phyloP scores from a whole-genome alignment of 1,140 invertebrate species.

The Myzus persicae region DNA sequence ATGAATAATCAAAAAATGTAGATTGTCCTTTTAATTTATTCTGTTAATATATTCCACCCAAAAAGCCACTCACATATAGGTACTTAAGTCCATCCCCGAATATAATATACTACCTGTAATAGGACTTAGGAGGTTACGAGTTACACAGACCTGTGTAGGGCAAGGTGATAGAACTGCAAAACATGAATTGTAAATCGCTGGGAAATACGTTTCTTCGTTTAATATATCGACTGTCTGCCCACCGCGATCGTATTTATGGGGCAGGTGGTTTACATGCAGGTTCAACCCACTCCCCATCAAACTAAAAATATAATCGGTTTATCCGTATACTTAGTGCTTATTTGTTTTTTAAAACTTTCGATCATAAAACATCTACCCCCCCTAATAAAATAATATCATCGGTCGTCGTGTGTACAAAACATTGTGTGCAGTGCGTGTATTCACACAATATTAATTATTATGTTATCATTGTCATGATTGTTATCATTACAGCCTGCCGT shows the following conservation, averaged over 20 bases:
- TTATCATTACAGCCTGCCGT: neutral
- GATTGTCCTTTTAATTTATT: too few relatives aligned
- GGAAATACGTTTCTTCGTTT: neutral
- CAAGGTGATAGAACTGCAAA: too few relatives aligned
- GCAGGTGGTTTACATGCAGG: too few relatives aligned
- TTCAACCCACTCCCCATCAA: neutral
- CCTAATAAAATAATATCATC: neutral
- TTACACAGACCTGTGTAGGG: too few relatives aligned
- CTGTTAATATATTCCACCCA: too few relatives aligned
- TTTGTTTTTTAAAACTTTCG: neutral
- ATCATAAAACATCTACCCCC: neutral
- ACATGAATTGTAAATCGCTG: neutral
- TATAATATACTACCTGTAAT: neutral
- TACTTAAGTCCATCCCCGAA: neutral
- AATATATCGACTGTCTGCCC: neutral
- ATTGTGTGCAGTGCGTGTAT: neutral
- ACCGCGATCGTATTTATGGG: neutral
- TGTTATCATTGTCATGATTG: slow-evolving; percentile 9
- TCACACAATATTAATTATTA: neutral
- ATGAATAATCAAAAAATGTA: too few relatives aligned
- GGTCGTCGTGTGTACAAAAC: neutral
- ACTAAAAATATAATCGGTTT: neutral
- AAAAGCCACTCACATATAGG: neutral
- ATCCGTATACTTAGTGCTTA: neutral
- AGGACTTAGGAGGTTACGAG: too few relatives aligned